phyloP scores from a whole-genome alignment of 2,888 invertebrate species.

The Eristalis intricaria region DNA sequence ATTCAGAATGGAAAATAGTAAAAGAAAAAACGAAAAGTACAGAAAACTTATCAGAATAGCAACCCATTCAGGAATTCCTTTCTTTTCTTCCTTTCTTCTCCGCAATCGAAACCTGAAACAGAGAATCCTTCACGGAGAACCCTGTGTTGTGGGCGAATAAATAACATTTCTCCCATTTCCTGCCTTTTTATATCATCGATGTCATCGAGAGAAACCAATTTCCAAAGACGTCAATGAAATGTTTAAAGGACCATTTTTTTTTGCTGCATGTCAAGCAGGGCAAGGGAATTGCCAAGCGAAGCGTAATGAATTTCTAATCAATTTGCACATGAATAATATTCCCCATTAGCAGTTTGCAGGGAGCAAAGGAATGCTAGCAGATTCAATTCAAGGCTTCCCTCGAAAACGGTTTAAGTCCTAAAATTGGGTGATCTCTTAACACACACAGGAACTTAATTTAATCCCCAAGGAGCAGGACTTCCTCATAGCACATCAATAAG shows the following conservation, averaged over 20 bases:
- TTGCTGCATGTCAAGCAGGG: constrained; percentile 33
- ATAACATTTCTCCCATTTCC: constrained; percentile 50
- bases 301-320: constrained; percentile 69
- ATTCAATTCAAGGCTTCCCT: constrained; percentile 2
- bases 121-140: not conserved
- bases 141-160: constrained; percentile 48
- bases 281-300: constrained; percentile 42
- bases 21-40: not conserved
- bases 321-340: constrained; percentile 67
- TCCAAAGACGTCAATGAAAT: constrained; percentile 57
- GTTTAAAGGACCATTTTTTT: constrained; percentile 60
- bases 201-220: constrained; percentile 42
- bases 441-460: constrained; percentile 17
- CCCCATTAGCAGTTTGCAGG: constrained; percentile 42
- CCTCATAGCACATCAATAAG: constrained; percentile 53
- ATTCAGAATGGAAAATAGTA: constrained; percentile 6
- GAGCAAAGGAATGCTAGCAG: not conserved
- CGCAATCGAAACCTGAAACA: constrained; percentile 7
- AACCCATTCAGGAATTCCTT: constrained; percentile 36
- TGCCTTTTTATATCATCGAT: constrained; percentile 44
- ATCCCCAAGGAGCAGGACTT: constrained; percentile 10
- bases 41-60: constrained; percentile 30
- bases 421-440: constrained; percentile 10
- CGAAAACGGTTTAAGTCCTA: constrained; percentile 6
- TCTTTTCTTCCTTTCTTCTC: constrained; percentile 15